These are phyloP conservation scores for Ichneumoninae sp. DNA, from an alignment of 2,888 invertebrate species.

Conservation along the genomic window DNA sequence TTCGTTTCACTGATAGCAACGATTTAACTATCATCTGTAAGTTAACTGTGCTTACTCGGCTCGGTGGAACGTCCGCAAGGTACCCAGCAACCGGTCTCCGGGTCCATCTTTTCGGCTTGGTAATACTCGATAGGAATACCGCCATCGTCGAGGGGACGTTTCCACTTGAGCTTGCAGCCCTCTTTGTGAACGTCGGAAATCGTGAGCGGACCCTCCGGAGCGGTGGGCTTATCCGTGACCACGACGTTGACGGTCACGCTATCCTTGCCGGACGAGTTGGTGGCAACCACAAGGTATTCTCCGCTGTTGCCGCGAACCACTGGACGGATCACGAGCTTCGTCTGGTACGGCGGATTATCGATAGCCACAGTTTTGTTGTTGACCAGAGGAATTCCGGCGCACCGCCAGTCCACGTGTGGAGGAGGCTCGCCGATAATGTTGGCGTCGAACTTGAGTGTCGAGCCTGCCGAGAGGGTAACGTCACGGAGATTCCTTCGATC, in stretches of 20 bases:
- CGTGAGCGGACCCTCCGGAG: slow-evolving; percentile 96
- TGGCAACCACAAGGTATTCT: slow-evolving; percentile 94
- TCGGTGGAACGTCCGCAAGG: slow-evolving; percentile 94
- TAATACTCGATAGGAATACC: slow-evolving; percentile 98
- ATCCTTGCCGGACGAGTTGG: slow-evolving; percentile 95
- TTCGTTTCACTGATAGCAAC: neutral
- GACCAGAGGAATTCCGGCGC: slow-evolving; percentile 91
- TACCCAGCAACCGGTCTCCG: slow-evolving; percentile 94
- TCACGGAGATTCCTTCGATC: slow-evolving; percentile 96
- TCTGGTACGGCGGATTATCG: slow-evolving; percentile 94
- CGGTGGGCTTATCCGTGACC: slow-evolving; percentile 94
- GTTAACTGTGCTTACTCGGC: slow-evolving; percentile 87
- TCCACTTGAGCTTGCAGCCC: slow-evolving; percentile 97
- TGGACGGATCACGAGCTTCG: slow-evolving; percentile 93
- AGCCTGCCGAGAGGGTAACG: slow-evolving; percentile 95
- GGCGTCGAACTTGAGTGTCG: slow-evolving; percentile 96
- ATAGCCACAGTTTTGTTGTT: slow-evolving; percentile 90
- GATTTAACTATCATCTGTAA: neutral
- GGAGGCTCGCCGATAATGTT: slow-evolving; percentile 97
- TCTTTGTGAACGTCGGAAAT: slow-evolving; percentile 96
- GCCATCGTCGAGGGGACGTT: slow-evolving; percentile 97
- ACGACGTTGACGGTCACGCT: slow-evolving; percentile 92
- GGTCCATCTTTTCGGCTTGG: slow-evolving; percentile 97
- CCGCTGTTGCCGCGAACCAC: slow-evolving; percentile 93
- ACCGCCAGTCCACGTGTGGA: slow-evolving; percentile 96